A percentile compares a stretch with the other conserved stretches of the same genome.
These are phyloP conservation scores for Ophiothrix spiculata DNA, from an alignment of 35 echinoderm and acorn worm species.

Conservation along the genomic window DNA sequence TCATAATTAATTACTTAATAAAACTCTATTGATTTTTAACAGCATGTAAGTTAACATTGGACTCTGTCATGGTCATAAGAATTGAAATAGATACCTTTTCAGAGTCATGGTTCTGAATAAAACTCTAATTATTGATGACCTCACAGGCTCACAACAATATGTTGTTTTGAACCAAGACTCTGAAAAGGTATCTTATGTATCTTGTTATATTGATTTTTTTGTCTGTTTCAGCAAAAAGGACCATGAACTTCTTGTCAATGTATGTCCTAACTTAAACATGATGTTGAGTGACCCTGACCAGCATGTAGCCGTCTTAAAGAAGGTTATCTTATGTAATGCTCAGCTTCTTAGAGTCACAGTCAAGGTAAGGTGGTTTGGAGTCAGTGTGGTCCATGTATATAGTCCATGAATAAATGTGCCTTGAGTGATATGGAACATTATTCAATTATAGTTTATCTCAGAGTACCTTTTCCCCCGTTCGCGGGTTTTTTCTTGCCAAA, in stretches of 20 bases:
- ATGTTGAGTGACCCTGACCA: constrained; percentile 67
- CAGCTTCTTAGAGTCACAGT: constrained; percentile 76
- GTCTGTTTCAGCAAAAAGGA: constrained; percentile 76
- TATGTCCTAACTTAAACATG: constrained; percentile 73
- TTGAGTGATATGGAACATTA: too few species aligned
- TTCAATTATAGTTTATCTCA: too few species aligned
- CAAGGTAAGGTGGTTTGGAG: constrained; percentile 51
- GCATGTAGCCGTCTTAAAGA: constrained; percentile 89
- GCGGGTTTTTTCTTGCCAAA: too few species aligned
- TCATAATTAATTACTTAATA: too few species aligned
- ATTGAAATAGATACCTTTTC: not conserved
- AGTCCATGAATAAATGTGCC: not conserved
- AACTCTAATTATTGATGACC: not conserved
- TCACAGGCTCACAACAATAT: too few species aligned
- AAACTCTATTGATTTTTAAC: too few species aligned
- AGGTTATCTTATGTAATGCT: constrained; percentile 82
- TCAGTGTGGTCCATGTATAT: not conserved
- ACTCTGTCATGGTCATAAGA: too few species aligned
- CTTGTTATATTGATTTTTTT: not conserved
- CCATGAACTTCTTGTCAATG: constrained; percentile 75
- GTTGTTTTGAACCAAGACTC: not conserved
- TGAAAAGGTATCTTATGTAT: not conserved
- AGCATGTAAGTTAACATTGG: too few species aligned
- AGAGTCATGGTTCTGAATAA: not conserved
- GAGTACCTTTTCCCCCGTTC: too few species aligned